phyloP scores from a whole-genome alignment of 2,113 vertebrate species.

The Sinocyclocheilus anshuiensis region DNA sequence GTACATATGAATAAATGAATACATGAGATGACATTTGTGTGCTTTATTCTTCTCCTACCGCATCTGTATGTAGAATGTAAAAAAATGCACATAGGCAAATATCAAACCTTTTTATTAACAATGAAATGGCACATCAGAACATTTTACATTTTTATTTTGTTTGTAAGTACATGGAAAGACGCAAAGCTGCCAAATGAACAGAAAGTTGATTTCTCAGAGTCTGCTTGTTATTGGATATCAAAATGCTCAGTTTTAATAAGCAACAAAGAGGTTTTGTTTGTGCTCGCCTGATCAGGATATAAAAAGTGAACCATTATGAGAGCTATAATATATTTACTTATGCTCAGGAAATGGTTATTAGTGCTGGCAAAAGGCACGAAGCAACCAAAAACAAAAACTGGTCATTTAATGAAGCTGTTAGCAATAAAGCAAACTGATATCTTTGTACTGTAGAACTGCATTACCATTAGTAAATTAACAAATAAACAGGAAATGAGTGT shows the following conservation, averaged over 20 bases:
- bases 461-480: neutral
- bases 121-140: neutral
- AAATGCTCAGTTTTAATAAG: neutral
- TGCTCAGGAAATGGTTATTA: neutral
- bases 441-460: neutral
- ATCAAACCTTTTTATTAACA: neutral
- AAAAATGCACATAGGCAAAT: neutral
- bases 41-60: constrained; percentile 25
- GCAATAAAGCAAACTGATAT: neutral
- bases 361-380: neutral
- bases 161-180: neutral
- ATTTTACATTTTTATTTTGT: neutral
- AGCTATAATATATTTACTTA: neutral
- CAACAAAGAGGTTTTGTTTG: neutral
- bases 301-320: neutral
- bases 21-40: constrained; percentile 71
- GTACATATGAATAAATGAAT: constrained; percentile 82
- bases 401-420: neutral
- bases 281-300: neutral
- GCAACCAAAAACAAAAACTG: neutral
- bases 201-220: neutral
- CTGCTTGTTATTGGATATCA: neutral
- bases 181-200: neutral
- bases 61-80: neutral
- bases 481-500: neutral